phyloP scores from a whole-genome alignment of 1,140 invertebrate species.

The Tyrophagus putrescentiae region DNA sequence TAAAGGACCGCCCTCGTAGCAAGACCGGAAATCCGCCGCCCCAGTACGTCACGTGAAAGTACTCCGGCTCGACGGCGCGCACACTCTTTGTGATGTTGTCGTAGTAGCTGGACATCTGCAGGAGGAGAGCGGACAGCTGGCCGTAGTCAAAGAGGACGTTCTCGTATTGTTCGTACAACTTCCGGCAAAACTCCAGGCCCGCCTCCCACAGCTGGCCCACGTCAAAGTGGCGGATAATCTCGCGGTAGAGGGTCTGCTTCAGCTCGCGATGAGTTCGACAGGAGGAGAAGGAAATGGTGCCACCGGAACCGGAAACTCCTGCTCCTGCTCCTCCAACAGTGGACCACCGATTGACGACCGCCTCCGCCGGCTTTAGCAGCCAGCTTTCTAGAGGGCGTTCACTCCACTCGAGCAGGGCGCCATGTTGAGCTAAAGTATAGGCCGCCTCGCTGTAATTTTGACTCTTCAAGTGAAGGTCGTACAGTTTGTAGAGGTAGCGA shows the following conservation, averaged over 20 bases:
- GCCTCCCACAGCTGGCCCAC: conserved; percentile 94
- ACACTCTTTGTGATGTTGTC: conserved; percentile 74
- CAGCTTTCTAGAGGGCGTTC: conserved; percentile 50
- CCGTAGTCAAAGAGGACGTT: conserved; percentile 74
- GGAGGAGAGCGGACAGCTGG: conserved; percentile 64
- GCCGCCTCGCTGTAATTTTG: conserved; percentile 93
- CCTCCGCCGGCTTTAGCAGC: conserved; percentile 45
- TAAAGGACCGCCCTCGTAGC: conserved; percentile 89
- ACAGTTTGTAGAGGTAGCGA: conserved; percentile 82
- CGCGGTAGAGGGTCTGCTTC: conserved; percentile 80
- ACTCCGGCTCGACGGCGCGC: conserved; percentile 70
- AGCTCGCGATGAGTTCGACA: conserved; percentile 70
- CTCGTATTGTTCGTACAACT: conserved; percentile 76
- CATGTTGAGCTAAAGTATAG: conserved; percentile 81
- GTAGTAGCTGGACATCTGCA: conserved; percentile 65
- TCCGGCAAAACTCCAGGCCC: conserved; percentile 78
- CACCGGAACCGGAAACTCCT: no score
- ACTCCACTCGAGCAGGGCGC: conserved; percentile 72
- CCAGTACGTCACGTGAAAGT: conserved; percentile 91
- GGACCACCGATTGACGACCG: conserved; percentile 39
- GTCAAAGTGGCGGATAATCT: conserved; percentile 85
- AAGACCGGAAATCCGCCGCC: conserved; percentile 84
- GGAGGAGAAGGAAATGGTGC: no score
- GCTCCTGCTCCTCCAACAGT: no score
- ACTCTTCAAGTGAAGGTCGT: conserved; percentile 68